Evolutionary conservation across 2,888 invertebrate species (phyloP).

Genomic region (Bombylius major): DNA sequence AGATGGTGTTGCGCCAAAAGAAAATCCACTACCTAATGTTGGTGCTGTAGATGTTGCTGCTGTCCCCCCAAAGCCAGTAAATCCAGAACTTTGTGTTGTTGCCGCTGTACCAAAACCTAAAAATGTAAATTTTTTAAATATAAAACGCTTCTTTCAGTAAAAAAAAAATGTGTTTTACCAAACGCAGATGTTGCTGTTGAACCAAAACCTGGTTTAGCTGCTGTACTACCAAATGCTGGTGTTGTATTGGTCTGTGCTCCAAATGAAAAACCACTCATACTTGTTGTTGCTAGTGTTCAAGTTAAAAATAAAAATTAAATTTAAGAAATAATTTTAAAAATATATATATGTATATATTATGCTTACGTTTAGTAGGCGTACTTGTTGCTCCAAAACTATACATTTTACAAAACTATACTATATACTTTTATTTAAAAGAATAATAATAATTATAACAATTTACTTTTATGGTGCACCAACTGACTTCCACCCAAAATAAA

Average conservation of each 20-base stretch:
- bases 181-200: constrained; percentile 20
- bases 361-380: constrained; percentile 44
- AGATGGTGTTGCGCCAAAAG: constrained; percentile 1
- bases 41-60: constrained; percentile 4
- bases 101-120: constrained; percentile 2
- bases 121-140: background rate
- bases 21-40: background rate
- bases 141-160: constrained; percentile 18
- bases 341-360: constrained; percentile 1
- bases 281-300: constrained; percentile 21
- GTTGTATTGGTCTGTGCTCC: constrained; percentile 17
- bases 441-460: no score
- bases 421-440: no score
- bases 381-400: constrained; percentile 24
- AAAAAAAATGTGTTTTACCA: constrained; percentile 18
- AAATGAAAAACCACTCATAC: constrained; percentile 36
- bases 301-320: background rate
- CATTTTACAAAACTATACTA: no score
- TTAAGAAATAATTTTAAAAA: background rate
- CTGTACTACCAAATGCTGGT: constrained; percentile 27
- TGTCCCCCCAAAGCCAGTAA: constrained; percentile 12
- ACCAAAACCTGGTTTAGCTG: constrained; percentile 9
- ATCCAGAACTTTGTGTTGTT: background rate
- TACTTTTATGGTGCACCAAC: no score
- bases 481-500: no score